Conservation (phyloP, 2,888 invertebrate species). For the Anthophora plumipes region DNA sequence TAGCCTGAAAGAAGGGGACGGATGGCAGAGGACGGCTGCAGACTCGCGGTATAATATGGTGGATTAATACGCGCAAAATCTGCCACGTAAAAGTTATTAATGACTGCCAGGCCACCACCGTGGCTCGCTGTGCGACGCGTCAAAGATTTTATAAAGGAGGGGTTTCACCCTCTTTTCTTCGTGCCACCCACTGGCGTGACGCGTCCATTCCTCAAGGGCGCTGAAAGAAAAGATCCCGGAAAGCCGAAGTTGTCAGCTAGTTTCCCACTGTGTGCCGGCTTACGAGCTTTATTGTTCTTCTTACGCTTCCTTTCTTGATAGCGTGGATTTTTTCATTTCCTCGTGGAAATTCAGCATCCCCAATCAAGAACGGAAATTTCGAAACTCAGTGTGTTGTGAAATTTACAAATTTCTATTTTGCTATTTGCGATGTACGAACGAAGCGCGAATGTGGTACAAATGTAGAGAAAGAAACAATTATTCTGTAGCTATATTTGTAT, state of each 20-base stretch:
- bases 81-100: conserved; percentile 85
- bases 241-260: conserved; percentile 66
- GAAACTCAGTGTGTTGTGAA: too few species aligned
- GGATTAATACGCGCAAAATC: conserved; percentile 84
- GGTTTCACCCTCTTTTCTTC: conserved; percentile 60
- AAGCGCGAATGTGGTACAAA: too few species aligned
- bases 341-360: too few species aligned
- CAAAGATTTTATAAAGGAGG: conserved; percentile 83
- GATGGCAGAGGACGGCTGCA: conserved; percentile 71
- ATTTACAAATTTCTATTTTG: too few species aligned
- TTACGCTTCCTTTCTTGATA: background rate
- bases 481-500: too few species aligned
- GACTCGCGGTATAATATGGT: conserved; percentile 82
- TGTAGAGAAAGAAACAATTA: too few species aligned
- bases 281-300: conserved; percentile 3
- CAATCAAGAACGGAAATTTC: too few species aligned
- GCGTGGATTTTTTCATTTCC: background rate
- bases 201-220: conserved; percentile 62
- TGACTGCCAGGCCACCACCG: conserved; percentile 78
- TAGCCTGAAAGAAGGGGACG: conserved; percentile 64
- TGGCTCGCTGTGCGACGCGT: conserved; percentile 77
- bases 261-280: conserved; percentile 27
- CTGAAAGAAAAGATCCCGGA: conserved; percentile 68
- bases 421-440: too few species aligned
- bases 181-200: conserved; percentile 58